Conservation (phyloP, 2,797 vertebrate species). For the Gymnopithys bicolor region DNA sequence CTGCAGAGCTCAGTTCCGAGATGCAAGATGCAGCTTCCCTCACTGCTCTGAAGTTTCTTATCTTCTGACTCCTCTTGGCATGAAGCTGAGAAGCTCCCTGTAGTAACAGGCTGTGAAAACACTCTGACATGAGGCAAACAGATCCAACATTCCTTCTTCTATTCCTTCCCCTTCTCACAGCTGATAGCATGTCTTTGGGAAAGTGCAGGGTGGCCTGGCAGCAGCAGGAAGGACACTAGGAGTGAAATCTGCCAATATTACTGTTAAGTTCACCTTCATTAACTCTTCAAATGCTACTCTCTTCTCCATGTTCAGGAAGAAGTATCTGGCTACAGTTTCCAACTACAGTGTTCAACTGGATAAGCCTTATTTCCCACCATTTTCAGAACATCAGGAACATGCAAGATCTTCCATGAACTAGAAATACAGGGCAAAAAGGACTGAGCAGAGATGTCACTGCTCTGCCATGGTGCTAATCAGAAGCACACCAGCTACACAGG, state of each 20-base stretch:
- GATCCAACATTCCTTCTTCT: background rate
- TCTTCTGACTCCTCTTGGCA: background rate
- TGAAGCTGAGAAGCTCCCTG: background rate
- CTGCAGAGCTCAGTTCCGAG: constrained; percentile 32
- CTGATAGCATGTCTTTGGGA: background rate
- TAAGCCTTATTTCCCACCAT: background rate
- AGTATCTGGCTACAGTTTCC: background rate
- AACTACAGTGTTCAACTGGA: background rate
- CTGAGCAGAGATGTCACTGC: background rate
- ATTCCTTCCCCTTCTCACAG: background rate
- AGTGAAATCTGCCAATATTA: background rate
- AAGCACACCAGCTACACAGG: background rate
- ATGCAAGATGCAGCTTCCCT: constrained; percentile 4
- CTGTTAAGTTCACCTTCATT: background rate
- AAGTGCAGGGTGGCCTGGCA: background rate
- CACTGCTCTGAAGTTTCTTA: constrained; percentile 27
- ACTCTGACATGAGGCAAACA: constrained; percentile 2
- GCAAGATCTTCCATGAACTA: rapidly evolving
- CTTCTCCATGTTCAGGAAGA: background rate
- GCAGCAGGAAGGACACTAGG: background rate
- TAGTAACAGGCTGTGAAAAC: constrained; percentile 43
- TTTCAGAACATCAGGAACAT: background rate
- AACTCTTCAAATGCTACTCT: background rate
- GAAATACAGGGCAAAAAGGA: background rate
- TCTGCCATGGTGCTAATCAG: background rate